Conservation (phyloP, 2,888 invertebrate genomes). For the Dicycla oo region DNA sequence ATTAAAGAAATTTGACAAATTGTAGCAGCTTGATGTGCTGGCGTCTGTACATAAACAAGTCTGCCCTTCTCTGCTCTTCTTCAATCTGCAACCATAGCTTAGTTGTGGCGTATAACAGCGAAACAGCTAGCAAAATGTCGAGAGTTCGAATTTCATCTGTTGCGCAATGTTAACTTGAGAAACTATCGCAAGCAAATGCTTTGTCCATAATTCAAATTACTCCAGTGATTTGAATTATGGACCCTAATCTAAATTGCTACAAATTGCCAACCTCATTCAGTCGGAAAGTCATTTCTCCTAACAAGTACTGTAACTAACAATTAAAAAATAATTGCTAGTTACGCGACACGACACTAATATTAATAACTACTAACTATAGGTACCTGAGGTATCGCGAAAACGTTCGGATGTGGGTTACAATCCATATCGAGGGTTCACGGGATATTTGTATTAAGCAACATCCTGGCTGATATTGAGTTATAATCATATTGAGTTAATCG, state of each 20-base stretch:
- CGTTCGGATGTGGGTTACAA: constrained; percentile 18
- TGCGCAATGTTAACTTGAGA: neutral
- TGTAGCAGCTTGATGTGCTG: too few relatives aligned
- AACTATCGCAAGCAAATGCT: neutral
- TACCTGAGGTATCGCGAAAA: constrained; percentile 10
- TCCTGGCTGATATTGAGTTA: too few relatives aligned
- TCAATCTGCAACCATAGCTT: neutral
- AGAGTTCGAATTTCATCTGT: neutral
- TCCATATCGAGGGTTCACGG: too few relatives aligned
- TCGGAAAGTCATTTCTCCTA: neutral
- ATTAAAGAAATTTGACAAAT: too few relatives aligned
- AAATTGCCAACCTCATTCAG: neutral
- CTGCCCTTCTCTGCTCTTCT: neutral
- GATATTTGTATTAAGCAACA: too few relatives aligned
- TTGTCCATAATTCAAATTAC: too few relatives aligned
- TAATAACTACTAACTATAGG: neutral
- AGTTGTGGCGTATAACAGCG: neutral
- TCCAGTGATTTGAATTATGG: too few relatives aligned
- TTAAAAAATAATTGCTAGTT: neutral
- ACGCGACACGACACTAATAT: neutral
- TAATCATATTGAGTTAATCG: too few relatives aligned
- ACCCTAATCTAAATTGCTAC: too few relatives aligned
- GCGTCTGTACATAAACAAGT: too few relatives aligned
- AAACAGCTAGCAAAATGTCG: neutral
- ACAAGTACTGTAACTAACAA: neutral